Evolutionary conservation across 2,797 vertebrate genomes (phyloP), one percentile per base, ranked within the genome.

Genomic region (Pantherophis alleghaniensis): DNA sequence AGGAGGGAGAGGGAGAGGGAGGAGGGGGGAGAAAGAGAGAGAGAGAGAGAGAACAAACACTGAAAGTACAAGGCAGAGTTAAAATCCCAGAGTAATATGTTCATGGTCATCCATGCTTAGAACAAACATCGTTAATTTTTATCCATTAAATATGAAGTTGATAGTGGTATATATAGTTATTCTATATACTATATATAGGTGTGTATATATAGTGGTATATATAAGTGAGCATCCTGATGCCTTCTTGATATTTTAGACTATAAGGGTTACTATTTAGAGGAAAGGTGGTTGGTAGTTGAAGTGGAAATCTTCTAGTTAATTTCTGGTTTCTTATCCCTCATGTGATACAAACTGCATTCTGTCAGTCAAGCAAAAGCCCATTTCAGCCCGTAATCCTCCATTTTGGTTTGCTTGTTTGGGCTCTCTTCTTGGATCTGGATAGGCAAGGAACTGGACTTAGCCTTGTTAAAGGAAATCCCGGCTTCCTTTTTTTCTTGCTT

Each of bases 21-120:
- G 18, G 2, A 5, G 4, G 14, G 56, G 59, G 0, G 24, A 3
- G 14, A 3, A 2, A 69, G 28, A 69, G n/a, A 7, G 24, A 2
- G 57, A 2, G 5, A 5, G 20, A 60, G 59, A 9, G 59, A 26
- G 11, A 28, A 10, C n/a, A 37, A 74, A 74, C 14, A 74, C 6
- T 74, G 66, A 37, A 74, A 74, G n/a, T 74, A 37, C 6, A 74
- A 37, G 66, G 66, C 66, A 74, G 16, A 16, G n/a, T 74, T 74
- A 74, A 32, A 37, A 37, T 74, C n/a, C 32, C 66, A 32, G n/a
- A 74, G 16, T 37, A 74, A 74, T 32, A 16, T 18, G n/a, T 74
- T 74, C 66, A 37, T 32, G 66, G n/a, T 69, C n/a, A 32, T 69
- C n/a, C n/a, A 69, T 69, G n/a, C 12, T n/a, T 69, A 69, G 66